Percentiles rank a stretch among this genome's conserved stretches.
These are phyloP conservation scores for Leptinotarsa peninsularis DNA, from an alignment of 2,888 invertebrate species.

Conservation along the genomic window DNA sequence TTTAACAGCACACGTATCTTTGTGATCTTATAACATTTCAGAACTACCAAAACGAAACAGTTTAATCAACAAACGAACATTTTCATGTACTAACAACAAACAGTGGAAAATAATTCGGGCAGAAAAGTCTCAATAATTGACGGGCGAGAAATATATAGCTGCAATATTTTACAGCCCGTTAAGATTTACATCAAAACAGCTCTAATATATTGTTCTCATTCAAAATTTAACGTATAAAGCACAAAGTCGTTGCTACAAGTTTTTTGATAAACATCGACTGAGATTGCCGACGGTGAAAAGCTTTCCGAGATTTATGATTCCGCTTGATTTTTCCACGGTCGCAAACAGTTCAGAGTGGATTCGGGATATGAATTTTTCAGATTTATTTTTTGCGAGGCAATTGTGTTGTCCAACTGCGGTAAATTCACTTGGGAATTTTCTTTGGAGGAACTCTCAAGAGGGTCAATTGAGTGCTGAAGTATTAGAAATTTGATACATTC, in stretches of 20 bases:
- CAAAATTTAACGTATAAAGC: conserved; percentile 24
- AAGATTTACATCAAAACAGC: conserved; percentile 51
- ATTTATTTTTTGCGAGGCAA: too few species aligned
- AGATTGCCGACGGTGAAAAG: conserved; percentile 8
- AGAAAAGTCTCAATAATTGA: conserved; percentile 54
- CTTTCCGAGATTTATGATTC: conserved; percentile 1
- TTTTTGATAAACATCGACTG: conserved; percentile 13
- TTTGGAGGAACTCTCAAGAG: too few species aligned
- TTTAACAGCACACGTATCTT: too few species aligned
- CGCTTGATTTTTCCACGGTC: not conserved
- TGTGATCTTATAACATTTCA: too few species aligned
- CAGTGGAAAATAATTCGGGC: conserved; percentile 36
- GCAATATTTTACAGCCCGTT: conserved; percentile 53
- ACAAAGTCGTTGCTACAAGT: conserved; percentile 4
- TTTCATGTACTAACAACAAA: conserved; percentile 3
- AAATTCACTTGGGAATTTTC: too few species aligned
- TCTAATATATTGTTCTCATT: conserved; percentile 34
- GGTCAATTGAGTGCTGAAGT: too few species aligned
- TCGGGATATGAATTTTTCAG: not conserved
- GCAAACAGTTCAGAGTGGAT: not conserved
- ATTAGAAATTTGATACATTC: too few species aligned
- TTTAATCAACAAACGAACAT: not conserved
- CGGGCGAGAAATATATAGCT: conserved; percentile 57
- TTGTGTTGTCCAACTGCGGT: too few species aligned
- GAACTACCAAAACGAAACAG: too few species aligned